These are phyloP conservation scores for Gambusia holbrooki DNA, from an alignment of 2,113 vertebrate species.

Conservation along the genomic window DNA sequence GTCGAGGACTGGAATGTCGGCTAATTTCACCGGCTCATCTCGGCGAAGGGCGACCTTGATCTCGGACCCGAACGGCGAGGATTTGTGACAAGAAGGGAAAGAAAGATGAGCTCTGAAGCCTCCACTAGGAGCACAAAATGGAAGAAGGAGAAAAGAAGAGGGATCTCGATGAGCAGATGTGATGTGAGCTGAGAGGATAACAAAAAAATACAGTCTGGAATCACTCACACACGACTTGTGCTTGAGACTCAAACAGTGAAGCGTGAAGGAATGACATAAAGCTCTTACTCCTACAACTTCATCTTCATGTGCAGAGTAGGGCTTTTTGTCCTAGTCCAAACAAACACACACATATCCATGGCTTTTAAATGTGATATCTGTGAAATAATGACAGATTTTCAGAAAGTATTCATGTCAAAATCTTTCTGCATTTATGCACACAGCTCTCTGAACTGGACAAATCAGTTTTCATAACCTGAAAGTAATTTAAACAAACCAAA, in stretches of 20 bases:
- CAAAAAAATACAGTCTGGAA: slow-evolving; percentile 14
- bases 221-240: slow-evolving; percentile 23
- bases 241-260: slow-evolving; percentile 28
- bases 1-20: slow-evolving; percentile 4
- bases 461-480: slow-evolving; percentile 14
- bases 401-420: slow-evolving; percentile 56
- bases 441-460: slow-evolving; percentile 5
- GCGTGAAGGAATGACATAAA: slow-evolving; percentile 17
- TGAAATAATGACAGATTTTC: slow-evolving; percentile 34
- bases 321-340: background rate
- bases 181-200: slow-evolving; percentile 35
- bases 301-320: background rate
- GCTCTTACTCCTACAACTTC: background rate
- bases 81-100: slow-evolving; percentile 10
- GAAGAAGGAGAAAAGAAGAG: slow-evolving; percentile 4
- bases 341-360: slow-evolving; percentile 1
- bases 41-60: slow-evolving; percentile 31
- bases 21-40: slow-evolving; percentile 17
- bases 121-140: background rate
- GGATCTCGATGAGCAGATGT: slow-evolving; percentile 12
- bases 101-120: slow-evolving; percentile 12
- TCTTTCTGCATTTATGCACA: slow-evolving; percentile 35
- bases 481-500: slow-evolving; percentile 1
- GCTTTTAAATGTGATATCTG: slow-evolving; percentile 46
- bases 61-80: slow-evolving; percentile 24